Conservation (phyloP, 1,140 invertebrate genomes). For the Ganaspis sp. region DNA sequence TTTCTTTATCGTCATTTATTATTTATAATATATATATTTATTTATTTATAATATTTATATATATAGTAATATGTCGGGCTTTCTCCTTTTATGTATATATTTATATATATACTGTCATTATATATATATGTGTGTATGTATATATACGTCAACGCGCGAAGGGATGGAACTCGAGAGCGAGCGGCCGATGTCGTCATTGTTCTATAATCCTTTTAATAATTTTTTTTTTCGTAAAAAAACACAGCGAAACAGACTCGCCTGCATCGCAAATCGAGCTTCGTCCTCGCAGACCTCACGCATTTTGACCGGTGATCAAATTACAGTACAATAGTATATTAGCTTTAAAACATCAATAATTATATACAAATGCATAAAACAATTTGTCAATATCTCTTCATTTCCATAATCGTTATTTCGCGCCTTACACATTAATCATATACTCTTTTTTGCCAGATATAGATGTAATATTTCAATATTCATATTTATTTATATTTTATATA, state of each 20-base stretch:
- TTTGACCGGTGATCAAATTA: slow-evolving; percentile 64
- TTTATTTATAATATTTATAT: slow-evolving; percentile 45
- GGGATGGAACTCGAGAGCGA: slow-evolving; percentile 53
- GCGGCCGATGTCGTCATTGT: slow-evolving; percentile 45
- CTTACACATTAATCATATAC: slow-evolving; percentile 68
- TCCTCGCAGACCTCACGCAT: slow-evolving; percentile 48
- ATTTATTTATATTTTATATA: slow-evolving; percentile 56
- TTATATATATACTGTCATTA: slow-evolving; percentile 47
- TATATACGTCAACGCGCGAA: slow-evolving; percentile 52
- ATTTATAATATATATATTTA: slow-evolving; percentile 51
- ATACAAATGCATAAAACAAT: slow-evolving; percentile 71
- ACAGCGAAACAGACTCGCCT: slow-evolving; percentile 41
- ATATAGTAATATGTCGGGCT: slow-evolving; percentile 53
- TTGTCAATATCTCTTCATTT: slow-evolving; percentile 57
- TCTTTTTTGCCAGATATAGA: slow-evolving; percentile 64
- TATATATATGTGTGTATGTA: slow-evolving; percentile 46
- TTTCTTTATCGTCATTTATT: slow-evolving; percentile 39
- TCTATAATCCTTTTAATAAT: slow-evolving; percentile 53
- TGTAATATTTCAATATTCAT: slow-evolving; percentile 71
- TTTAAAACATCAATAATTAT: slow-evolving; percentile 71
- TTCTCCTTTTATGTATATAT: slow-evolving; percentile 55
- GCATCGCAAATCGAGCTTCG: slow-evolving; percentile 43
- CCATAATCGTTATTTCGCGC: slow-evolving; percentile 57
- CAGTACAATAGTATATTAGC: slow-evolving; percentile 63
- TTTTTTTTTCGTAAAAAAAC: slow-evolving; percentile 47